Percentiles rank a stretch among this genome's conserved stretches.
These are phyloP conservation scores for Gymnoscopelus microlampas DNA, from an alignment of 2,797 vertebrate species.

Conservation along the genomic window DNA sequence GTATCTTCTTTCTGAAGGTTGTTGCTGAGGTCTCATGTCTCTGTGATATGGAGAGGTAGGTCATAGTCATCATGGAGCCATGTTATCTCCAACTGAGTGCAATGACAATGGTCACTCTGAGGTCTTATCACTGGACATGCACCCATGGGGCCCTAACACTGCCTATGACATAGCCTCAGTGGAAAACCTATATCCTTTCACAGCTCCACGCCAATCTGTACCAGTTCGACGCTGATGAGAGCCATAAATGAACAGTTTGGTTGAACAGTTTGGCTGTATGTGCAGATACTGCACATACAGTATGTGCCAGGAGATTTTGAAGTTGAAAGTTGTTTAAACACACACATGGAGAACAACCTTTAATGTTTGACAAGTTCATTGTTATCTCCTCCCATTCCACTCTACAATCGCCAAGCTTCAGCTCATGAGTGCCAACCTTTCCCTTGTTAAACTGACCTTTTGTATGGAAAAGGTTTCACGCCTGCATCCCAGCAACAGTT, in stretches of 20 bases:
- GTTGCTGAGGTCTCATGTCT: not conserved
- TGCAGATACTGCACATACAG: too few relatives aligned
- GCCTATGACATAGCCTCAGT: not conserved
- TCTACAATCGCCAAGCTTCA: slow-evolving; percentile 44
- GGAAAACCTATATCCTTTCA: slow-evolving; percentile 5
- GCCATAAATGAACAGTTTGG: not conserved
- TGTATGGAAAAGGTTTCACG: slow-evolving; percentile 1
- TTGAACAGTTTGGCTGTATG: too few relatives aligned
- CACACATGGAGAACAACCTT: slow-evolving; percentile 14
- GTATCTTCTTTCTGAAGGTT: too few relatives aligned
- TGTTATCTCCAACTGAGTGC: slow-evolving; percentile 8
- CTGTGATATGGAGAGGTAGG: too few relatives aligned
- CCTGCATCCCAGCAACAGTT: slow-evolving; percentile 37
- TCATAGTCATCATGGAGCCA: slow-evolving; percentile 15
- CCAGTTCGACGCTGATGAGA: not conserved
- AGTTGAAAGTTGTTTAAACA: too few relatives aligned
- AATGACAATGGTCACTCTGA: not conserved
- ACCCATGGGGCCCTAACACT: not conserved
- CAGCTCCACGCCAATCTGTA: not conserved
- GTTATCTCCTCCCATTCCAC: slow-evolving; percentile 45
- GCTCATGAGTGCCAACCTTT: slow-evolving; percentile 29
- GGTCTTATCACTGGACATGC: slow-evolving; percentile 37
- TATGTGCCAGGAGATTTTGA: too few relatives aligned
- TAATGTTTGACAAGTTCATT: slow-evolving; percentile 26
- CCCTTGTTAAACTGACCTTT: slow-evolving; percentile 39